Conservation (phyloP, 1,140 invertebrate genomes). For the Leptopilina boulardi region DNA sequence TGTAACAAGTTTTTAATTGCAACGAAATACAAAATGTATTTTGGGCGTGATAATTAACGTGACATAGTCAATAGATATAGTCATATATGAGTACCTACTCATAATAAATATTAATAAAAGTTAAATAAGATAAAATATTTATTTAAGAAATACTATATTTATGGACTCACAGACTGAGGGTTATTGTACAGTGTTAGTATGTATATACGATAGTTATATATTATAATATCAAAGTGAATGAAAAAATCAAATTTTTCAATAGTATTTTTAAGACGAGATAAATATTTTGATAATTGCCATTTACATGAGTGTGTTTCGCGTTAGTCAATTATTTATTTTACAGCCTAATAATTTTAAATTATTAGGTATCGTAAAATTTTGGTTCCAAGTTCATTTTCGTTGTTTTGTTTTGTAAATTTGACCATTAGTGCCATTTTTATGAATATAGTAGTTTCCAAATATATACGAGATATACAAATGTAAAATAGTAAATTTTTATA, state of each 20-base stretch:
- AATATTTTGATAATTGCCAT: too few species aligned
- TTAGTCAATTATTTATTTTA: too few species aligned
- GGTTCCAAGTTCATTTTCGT: too few species aligned
- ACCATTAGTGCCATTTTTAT: too few species aligned
- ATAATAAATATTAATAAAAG: conserved; percentile 35
- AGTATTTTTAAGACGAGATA: neutral
- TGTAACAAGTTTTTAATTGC: neutral
- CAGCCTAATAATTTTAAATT: too few species aligned
- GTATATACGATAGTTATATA: conserved; percentile 4
- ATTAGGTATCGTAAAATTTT: too few species aligned
- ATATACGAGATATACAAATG: too few species aligned
- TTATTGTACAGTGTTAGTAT: conserved; percentile 57
- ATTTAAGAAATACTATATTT: conserved; percentile 46
- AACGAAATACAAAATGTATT: neutral
- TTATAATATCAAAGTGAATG: neutral
- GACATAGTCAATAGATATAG: conserved; percentile 48
- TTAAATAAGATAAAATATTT: conserved; percentile 55
- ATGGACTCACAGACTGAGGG: neutral
- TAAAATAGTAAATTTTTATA: conserved; percentile 37
- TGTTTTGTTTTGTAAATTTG: too few species aligned
- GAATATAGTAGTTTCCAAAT: too few species aligned
- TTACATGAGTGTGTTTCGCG: too few species aligned
- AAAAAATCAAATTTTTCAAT: neutral
- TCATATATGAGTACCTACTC: conserved; percentile 57
- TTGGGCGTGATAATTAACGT: conserved; percentile 20